Evolutionary conservation across 2,888 invertebrate genomes (phyloP), one percentile per base, ranked within the genome.

Genomic region (Caenorhabditis sp.): DNA sequence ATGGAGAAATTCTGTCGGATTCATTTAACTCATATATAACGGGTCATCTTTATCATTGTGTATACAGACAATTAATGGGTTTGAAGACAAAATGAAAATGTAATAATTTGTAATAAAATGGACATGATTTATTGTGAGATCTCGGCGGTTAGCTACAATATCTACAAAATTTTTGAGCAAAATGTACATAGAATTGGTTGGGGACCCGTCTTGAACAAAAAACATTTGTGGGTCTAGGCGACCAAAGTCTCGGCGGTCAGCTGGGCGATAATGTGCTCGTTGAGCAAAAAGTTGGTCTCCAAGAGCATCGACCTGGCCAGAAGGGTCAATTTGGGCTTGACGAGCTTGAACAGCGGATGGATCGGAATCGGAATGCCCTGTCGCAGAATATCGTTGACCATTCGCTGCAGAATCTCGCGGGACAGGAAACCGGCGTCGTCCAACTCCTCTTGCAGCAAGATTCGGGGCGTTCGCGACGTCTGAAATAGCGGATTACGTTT

Each of bases 341-440:
- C 71, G 2, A 88, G 72, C 58, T 83, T 84, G 81, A 88, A 86
- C 7, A 88, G 82, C 9, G 88, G 88, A 75, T 88, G 88, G 13
- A 88, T 83, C 15, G 88, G 88, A 68, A 88, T 88, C 32, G 87
- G 85, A 55, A 88, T 85, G 9, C 88, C 88, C 59, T 87, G 86
- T 41, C 81, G 81, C 17, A 88, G 78, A 61, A 88, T 85, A 53
- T 88, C 88, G 68, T 88, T 88, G 15, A 87, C 81, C 81, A 82
- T 82, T 74, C 78, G 22, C 45, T 81, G 80, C 11, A 88, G 78
- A 24, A 88, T 88, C 72, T 88, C 88, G 35, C 86, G 80, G 0
- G 86, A 81, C 24, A 88, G 58, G 50, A 87, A 83, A 6, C 85
- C 86, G 22, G 88, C 87, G 58, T 86, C 84, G 55, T 88, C 88